Conservation (phyloP, 2,797 vertebrate genomes). For the Mormyrus hasselquistii region DNA sequence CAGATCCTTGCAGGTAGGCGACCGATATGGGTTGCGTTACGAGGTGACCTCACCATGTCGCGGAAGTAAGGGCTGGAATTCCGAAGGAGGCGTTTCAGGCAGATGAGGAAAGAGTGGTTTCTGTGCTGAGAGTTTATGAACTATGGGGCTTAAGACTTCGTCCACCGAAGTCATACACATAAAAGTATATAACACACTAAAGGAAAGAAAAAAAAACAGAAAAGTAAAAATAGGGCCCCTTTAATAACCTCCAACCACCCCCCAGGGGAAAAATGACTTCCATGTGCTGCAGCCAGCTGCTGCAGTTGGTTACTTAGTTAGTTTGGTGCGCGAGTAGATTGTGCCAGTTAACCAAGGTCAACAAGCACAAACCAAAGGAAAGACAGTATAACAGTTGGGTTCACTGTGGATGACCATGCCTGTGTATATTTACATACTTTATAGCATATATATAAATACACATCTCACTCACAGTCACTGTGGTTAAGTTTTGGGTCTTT, state of each 20-base stretch:
- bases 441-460: background rate
- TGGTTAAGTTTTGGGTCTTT: background rate
- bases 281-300: background rate
- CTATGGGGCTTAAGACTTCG: background rate
- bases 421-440: background rate
- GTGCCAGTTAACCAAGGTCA: no score
- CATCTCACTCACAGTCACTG: background rate
- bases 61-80: background rate
- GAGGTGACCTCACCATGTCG: background rate
- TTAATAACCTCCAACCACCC: no score
- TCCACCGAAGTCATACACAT: background rate
- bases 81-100: background rate
- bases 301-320: no score
- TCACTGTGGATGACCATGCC: background rate
- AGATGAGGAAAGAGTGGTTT: background rate
- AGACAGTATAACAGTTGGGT: no score
- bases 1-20: background rate
- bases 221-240: no score
- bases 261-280: background rate
- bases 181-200: background rate
- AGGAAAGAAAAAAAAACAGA: background rate
- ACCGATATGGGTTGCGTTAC: background rate
- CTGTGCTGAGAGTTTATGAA: background rate
- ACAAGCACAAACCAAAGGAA: no score
- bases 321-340: no score